Evolutionary conservation across 2,113 vertebrate species (phyloP).

Genomic region (Puma concolor): DNA sequence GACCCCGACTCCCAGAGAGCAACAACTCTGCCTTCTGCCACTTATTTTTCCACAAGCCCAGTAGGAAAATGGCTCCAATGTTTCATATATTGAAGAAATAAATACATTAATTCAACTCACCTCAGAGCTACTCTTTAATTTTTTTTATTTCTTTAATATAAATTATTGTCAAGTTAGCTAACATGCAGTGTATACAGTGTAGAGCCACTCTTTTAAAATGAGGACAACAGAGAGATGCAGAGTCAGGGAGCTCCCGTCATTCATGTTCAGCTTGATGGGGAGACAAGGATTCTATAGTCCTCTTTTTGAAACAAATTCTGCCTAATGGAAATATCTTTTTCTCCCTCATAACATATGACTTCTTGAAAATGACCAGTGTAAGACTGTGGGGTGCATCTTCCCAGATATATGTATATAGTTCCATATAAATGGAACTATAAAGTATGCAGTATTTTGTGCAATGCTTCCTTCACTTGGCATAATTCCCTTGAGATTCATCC

Average conservation of each 20-base stretch:
- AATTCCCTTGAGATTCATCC: background rate
- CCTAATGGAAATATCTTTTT: background rate
- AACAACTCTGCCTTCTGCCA: background rate
- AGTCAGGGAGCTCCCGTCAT: background rate
- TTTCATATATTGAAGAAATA: background rate
- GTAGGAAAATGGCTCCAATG: background rate
- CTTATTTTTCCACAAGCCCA: background rate
- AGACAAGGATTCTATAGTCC: background rate
- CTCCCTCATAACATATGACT: background rate
- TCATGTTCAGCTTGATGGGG: background rate
- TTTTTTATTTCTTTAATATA: no score
- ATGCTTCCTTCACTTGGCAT: background rate
- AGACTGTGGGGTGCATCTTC: background rate
- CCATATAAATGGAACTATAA: background rate
- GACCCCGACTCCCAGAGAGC: background rate
- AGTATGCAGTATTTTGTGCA: background rate
- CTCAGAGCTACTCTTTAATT: background rate
- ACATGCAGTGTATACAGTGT: no score
- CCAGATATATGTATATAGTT: background rate
- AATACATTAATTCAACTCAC: background rate
- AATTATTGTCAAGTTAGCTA: no score
- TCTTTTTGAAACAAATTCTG: slow-evolving; percentile 11
- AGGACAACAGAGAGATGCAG: background rate
- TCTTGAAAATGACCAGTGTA: background rate
- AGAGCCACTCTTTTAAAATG: background rate